Evolutionary conservation across 2,113 vertebrate species (phyloP).

Genomic region (Nycticryphes semicollaris): DNA sequence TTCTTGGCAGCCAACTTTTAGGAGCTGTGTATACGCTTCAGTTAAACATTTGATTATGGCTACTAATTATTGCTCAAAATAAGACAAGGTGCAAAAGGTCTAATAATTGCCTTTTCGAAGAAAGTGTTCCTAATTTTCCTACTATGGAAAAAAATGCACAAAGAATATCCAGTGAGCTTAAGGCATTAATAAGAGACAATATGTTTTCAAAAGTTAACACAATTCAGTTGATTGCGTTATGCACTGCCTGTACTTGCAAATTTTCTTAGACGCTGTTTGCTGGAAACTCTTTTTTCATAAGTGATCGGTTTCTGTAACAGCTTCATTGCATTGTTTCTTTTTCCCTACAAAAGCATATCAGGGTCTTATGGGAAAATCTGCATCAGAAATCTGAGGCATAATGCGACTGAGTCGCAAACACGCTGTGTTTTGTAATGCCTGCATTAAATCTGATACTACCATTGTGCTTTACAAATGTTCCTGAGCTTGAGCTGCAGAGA

Average conservation of each 20-base stretch:
- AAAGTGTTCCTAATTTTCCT: neutral
- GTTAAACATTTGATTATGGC: neutral
- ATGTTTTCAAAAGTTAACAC: neutral
- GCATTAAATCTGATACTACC: neutral
- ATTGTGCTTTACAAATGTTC: neutral
- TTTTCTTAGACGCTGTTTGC: neutral
- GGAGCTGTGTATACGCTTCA: neutral
- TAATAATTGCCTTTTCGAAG: neutral
- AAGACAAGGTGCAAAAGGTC: neutral
- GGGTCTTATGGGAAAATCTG: neutral
- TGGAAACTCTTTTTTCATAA: neutral
- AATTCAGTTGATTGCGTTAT: neutral
- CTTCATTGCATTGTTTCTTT: neutral
- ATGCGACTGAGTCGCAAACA: neutral
- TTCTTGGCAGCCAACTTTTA: neutral
- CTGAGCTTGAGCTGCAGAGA: neutral
- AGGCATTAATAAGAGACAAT: neutral
- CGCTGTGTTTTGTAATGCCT: neutral
- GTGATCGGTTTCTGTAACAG: neutral
- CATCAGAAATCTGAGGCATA: fast-evolving
- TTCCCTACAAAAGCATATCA: neutral
- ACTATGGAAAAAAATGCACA: neutral
- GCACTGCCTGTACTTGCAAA: neutral
- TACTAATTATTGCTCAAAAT: neutral
- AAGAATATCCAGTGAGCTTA: neutral